Base-by-base conservation (phyloP, 2,797 vertebrate species). In the Bryconaethiops microstoma region DNA sequence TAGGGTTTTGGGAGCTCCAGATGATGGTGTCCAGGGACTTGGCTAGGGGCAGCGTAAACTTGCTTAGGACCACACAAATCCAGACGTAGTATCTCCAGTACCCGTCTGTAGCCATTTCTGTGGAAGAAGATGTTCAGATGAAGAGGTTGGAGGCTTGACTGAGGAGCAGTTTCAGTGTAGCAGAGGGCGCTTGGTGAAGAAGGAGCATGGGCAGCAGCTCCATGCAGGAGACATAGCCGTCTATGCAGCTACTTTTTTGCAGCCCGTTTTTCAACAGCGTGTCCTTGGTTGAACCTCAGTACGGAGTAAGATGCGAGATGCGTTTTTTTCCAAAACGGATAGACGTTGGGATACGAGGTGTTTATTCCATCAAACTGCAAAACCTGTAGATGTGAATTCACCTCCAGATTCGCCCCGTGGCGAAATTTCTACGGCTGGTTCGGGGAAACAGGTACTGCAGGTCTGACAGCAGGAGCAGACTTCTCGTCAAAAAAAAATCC, bases 1-100 rank as follows among this genome's bases (percentile, higher is more conserved):
- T 94, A 80, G 86, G 59, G 87, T 95, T 95, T 81, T 93, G 93
- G 5, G 93, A 92, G 92, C 87, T 93, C 94, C 94, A 95, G 50
- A 93, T 92, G 23, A 95, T 94, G 75, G 93, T 91, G 83, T 95
- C 93, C 91, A 95, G 75, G 50, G 92, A 91, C n/a, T 93, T 95
- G 5, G 93, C 93, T 13, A 92, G 90, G 42, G 91, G 91, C 60
- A 92, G 50, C 76, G 88, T 87, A 83, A 91, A 91, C 90, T 92
- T 91, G 90, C 93, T 93, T 81, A 92, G 86, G 79, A 94, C 82
- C 86, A 93, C 92, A 92, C 91, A 91, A 89, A 94, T 93, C 94
- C 94, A 94, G 82, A 94, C 91, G 87, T 93, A 94, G 91, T 93
- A 93, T 87, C 92, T 94, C 93, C 93, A 94, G 86, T 90, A 90